Conservation (phyloP, 92 coral and sea anemone genomes). For the Virgularia gustaviana region DNA sequence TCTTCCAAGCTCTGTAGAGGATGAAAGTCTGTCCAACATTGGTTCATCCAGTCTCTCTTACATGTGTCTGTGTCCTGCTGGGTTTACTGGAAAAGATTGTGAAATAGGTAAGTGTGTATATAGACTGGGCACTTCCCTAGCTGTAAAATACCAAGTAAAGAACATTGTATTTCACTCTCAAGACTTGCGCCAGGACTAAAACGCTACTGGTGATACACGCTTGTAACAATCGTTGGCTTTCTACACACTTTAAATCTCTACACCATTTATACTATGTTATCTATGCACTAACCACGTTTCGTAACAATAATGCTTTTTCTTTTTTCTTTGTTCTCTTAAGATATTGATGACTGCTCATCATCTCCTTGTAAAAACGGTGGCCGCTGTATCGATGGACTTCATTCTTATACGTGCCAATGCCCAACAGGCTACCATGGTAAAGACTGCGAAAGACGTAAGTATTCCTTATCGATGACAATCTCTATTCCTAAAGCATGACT, state of each 20-base stretch:
- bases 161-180: too few relatives aligned
- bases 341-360: slow-evolving; percentile 19
- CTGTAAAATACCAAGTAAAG: not conserved
- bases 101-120: slow-evolving; percentile 33
- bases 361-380: slow-evolving; percentile 24
- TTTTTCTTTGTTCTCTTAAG: not conserved
- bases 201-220: too few relatives aligned
- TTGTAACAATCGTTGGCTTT: too few relatives aligned
- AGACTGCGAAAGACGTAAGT: slow-evolving; percentile 30
- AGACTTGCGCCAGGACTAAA: too few relatives aligned
- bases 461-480: not conserved
- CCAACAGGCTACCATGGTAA: slow-evolving; percentile 8
- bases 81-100: slow-evolving; percentile 26
- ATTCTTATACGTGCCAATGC: slow-evolving; percentile 27
- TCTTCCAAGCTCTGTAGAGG: slow-evolving; percentile 11
- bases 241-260: too few relatives aligned
- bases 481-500: not conserved
- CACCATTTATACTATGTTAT: too few relatives aligned
- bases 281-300: too few relatives aligned
- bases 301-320: not conserved
- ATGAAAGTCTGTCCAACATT: slow-evolving; percentile 7
- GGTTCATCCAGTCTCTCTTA: not conserved
- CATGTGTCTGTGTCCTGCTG: slow-evolving; percentile 27
- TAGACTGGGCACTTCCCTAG: too few relatives aligned
- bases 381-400: slow-evolving; percentile 23